Conservation (phyloP, 2,888 invertebrate species). For the Chamaedrilus cognettii region DNA sequence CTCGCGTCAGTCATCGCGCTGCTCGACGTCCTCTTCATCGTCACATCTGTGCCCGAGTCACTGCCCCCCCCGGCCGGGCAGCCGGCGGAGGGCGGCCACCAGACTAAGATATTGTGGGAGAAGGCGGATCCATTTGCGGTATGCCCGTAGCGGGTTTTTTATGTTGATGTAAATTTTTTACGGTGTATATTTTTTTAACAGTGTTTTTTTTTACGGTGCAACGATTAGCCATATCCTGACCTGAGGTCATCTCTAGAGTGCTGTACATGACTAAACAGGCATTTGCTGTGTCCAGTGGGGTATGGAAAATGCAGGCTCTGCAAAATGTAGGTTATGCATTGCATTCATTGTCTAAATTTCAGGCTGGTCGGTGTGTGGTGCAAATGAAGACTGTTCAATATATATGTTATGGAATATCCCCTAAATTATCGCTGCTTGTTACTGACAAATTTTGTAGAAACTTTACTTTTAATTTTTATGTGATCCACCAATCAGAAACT, state of each 20-base stretch:
- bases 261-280: not conserved
- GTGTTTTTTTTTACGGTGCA: not conserved
- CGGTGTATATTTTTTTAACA: not conserved
- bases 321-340: no score
- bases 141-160: slow-evolving; percentile 45
- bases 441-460: not conserved
- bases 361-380: no score
- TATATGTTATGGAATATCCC: no score
- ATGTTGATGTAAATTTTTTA: not conserved
- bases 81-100: slow-evolving; percentile 65
- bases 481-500: not conserved
- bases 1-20: slow-evolving; percentile 93
- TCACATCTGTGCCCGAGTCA: slow-evolving; percentile 98
- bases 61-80: slow-evolving; percentile 84
- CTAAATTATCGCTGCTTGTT: not conserved
- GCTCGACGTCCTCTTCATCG: slow-evolving; percentile 96
- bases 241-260: not conserved
- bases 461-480: not conserved
- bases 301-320: no score
- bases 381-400: no score
- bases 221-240: not conserved
- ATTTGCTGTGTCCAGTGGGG: not conserved
- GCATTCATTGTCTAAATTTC: no score
- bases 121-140: slow-evolving; percentile 95
- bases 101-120: slow-evolving; percentile 74